Conservation (phyloP, 2,888 invertebrate species). For the Aleiodes leptofemur region DNA sequence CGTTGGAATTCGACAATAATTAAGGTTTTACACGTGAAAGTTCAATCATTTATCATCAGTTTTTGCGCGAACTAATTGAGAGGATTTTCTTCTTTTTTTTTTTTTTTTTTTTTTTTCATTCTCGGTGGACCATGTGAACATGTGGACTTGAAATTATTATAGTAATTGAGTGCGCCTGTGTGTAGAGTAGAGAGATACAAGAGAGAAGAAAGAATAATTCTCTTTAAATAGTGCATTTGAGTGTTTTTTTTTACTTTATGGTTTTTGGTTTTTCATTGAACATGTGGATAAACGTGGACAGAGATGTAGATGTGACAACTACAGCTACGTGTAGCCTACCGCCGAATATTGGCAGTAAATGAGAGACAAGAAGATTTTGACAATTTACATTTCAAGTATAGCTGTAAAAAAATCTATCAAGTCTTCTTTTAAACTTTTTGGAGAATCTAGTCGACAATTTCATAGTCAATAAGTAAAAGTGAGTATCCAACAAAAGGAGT, state of each 20-base stretch:
- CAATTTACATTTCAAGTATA: neutral
- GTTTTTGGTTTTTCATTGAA: slow-evolving; percentile 33
- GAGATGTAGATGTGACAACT: slow-evolving; percentile 57
- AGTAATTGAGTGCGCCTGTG: slow-evolving; percentile 10
- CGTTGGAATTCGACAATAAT: neutral
- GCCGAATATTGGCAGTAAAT: slow-evolving; percentile 54
- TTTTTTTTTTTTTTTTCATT: neutral
- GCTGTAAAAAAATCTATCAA: too few species aligned
- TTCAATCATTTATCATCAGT: neutral
- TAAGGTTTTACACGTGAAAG: neutral
- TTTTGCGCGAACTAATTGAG: neutral
- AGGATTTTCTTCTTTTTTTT: neutral
- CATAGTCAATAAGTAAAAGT: neutral
- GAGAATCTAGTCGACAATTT: neutral
- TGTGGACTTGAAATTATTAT: neutral
- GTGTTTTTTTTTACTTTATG: slow-evolving; percentile 50
- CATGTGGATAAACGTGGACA: slow-evolving; percentile 54
- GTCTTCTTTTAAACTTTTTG: too few species aligned
- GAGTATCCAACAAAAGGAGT: neutral
- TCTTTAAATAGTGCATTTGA: slow-evolving; percentile 48
- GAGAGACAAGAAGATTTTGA: slow-evolving; percentile 36
- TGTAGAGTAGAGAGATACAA: neutral
- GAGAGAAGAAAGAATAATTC: slow-evolving; percentile 4
- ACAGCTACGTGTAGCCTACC: slow-evolving; percentile 54
- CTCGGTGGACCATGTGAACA: slow-evolving; percentile 11